Conservation (phyloP, 2,113 vertebrate genomes). For the Cathartes aura region DNA sequence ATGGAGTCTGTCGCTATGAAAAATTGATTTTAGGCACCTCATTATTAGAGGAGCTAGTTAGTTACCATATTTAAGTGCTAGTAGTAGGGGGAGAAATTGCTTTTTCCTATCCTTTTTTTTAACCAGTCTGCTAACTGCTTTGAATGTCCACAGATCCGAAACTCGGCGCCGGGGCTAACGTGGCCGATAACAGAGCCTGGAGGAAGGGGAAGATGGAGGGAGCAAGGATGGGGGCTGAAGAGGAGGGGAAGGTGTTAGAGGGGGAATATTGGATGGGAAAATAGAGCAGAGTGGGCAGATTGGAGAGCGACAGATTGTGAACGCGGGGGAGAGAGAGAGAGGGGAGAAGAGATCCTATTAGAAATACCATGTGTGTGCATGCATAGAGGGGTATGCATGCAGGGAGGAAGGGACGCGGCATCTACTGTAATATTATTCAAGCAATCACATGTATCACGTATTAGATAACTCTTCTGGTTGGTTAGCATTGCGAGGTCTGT, state of each 20-base stretch:
- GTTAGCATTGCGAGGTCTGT: background rate
- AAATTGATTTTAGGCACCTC: background rate
- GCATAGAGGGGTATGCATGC: background rate
- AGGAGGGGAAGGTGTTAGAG: constrained; percentile 53
- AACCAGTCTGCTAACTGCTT: background rate
- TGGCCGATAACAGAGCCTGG: background rate
- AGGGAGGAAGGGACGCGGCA: constrained; percentile 6
- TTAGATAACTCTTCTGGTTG: constrained; percentile 55
- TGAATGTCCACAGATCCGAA: background rate
- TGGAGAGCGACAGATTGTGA: constrained; percentile 67
- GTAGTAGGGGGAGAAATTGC: background rate
- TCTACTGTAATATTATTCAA: constrained; percentile 14
- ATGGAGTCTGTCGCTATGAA: background rate
- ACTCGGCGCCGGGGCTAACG: background rate
- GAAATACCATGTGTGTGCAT: constrained; percentile 39
- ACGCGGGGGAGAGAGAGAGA: constrained; percentile 45
- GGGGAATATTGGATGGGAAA: constrained; percentile 63
- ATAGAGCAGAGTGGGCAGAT: constrained; percentile 68
- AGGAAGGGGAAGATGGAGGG: background rate
- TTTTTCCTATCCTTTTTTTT: background rate
- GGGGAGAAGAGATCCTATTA: constrained; percentile 46
- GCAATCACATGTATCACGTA: constrained; percentile 1
- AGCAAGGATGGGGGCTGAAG: background rate
- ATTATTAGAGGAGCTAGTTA: background rate
- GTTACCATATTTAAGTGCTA: background rate